phyloP scores from a whole-genome alignment of 2,113 vertebrate genomes.

The Uropsilus gracilis region DNA sequence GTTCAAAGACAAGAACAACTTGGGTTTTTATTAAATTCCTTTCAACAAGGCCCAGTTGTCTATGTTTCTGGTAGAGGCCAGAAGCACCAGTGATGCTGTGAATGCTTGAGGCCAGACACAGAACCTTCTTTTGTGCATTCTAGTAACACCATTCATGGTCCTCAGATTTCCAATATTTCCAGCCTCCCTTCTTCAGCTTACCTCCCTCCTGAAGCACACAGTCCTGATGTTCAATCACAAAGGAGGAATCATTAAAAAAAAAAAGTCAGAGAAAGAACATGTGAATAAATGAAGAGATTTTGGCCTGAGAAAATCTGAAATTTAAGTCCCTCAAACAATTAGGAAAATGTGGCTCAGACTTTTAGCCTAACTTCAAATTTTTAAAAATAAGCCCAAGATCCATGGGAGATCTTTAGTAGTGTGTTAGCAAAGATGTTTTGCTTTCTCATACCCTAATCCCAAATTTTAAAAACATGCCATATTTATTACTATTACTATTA shows the following conservation, averaged over 20 bases:
- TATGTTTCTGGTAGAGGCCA: neutral
- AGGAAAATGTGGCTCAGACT: neutral
- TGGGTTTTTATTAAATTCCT: neutral
- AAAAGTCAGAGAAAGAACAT: neutral
- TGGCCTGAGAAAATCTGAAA: neutral
- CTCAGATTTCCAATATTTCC: neutral
- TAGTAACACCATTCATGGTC: neutral
- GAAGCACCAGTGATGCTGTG: neutral
- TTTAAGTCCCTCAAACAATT: neutral
- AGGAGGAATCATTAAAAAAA: neutral
- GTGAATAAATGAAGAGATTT: neutral
- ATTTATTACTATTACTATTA: constrained; percentile 3
- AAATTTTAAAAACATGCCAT: neutral
- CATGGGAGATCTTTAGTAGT: neutral
- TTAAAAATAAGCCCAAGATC: neutral
- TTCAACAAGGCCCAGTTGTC: neutral
- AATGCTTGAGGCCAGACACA: neutral
- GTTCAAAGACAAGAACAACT: neutral
- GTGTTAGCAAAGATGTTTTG: neutral
- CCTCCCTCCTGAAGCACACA: neutral
- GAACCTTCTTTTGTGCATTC: fast-evolving
- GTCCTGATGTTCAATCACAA: neutral
- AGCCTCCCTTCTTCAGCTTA: neutral
- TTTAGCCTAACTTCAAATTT: neutral
- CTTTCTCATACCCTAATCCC: neutral